phyloP scores from a whole-genome alignment of 1,140 invertebrate genomes.

The Rhagoletis pomonella region DNA sequence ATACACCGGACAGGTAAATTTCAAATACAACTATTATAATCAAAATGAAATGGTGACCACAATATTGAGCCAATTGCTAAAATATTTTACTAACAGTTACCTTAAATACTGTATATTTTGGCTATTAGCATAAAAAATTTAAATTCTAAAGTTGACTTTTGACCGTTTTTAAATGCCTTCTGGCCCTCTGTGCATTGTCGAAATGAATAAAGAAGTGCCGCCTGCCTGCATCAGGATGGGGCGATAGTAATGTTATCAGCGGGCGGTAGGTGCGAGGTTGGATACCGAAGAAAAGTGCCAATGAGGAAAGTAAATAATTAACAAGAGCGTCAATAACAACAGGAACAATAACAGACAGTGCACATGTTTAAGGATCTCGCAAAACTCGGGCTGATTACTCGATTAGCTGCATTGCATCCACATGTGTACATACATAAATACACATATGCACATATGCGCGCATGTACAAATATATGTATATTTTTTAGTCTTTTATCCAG shows the following conservation, averaged over 20 bases:
- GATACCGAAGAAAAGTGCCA: conserved; percentile 25
- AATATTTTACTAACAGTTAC: too few relatives aligned
- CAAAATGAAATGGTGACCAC: too few relatives aligned
- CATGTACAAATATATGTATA: not conserved
- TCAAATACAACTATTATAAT: too few relatives aligned
- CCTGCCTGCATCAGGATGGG: not conserved
- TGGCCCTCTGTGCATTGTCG: too few relatives aligned
- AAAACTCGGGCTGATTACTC: not conserved
- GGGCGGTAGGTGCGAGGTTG: conserved; percentile 43
- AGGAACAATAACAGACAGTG: conserved; percentile 1
- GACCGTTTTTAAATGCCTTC: too few relatives aligned
- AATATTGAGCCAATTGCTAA: too few relatives aligned
- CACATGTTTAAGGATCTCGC: conserved; percentile 3
- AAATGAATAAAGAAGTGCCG: not conserved
- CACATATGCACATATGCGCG: not conserved
- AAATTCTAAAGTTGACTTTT: too few relatives aligned
- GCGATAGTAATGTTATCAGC: conserved; percentile 30
- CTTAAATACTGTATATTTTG: too few relatives aligned
- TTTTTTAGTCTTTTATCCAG: not conserved
- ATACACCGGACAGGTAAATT: too few relatives aligned
- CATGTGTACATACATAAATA: not conserved
- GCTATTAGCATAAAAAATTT: too few relatives aligned
- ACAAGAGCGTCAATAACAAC: conserved; percentile 41
- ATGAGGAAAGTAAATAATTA: conserved; percentile 40
- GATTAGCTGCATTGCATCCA: not conserved